Conservation (phyloP, 2,888 invertebrate species). For the Desoria tigrina region DNA sequence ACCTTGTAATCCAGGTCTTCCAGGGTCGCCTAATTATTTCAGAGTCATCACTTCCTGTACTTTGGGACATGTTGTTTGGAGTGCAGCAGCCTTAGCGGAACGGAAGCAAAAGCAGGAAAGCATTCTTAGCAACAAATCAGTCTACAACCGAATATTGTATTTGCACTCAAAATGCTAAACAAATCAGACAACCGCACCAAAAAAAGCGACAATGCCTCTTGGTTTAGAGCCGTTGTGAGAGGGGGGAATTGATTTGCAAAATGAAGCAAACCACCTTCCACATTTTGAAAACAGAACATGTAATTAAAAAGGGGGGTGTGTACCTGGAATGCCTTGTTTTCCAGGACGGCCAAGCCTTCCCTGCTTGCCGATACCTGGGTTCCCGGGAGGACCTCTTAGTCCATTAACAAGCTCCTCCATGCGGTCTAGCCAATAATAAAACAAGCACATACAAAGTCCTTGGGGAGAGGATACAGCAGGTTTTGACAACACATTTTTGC, state of each 20-base stretch:
- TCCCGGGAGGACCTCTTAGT: slow-evolving; percentile 71
- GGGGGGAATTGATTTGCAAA: too few species aligned
- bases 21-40: slow-evolving; percentile 63
- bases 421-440: slow-evolving; percentile 59
- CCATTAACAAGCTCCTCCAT: slow-evolving; percentile 64
- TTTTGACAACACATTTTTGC: background rate
- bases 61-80: too few species aligned
- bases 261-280: too few species aligned
- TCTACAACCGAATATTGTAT: too few species aligned
- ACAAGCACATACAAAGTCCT: slow-evolving; percentile 20
- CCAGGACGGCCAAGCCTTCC: slow-evolving; percentile 60
- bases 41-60: slow-evolving; percentile 7
- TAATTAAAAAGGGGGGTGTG: slow-evolving; percentile 15
- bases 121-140: too few species aligned
- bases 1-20: slow-evolving; percentile 67
- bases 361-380: slow-evolving; percentile 63
- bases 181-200: too few species aligned
- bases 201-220: too few species aligned
- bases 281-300: too few species aligned
- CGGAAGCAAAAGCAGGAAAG: too few species aligned
- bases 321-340: slow-evolving; percentile 64
- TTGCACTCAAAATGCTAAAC: too few species aligned
- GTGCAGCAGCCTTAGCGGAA: too few species aligned
- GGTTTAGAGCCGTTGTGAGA: too few species aligned
- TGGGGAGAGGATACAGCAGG: slow-evolving; percentile 14